Conservation (phyloP, 2,113 vertebrate genomes). For the Strix uralensis region DNA sequence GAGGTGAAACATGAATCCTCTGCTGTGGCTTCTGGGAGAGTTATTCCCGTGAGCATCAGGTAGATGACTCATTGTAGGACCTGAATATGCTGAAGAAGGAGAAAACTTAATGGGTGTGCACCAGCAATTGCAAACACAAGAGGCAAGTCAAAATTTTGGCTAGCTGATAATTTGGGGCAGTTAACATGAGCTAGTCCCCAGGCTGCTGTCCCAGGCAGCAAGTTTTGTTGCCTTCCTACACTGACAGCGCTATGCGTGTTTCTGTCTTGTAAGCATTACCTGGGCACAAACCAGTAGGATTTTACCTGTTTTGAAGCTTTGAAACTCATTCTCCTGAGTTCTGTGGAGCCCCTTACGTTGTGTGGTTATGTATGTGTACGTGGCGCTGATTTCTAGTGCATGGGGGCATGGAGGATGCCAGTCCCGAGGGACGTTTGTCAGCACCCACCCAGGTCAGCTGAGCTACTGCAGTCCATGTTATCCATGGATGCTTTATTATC, state of each 20-base stretch:
- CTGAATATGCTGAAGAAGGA: neutral
- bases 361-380: accelerated
- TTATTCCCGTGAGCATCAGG: accelerated
- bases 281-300: neutral
- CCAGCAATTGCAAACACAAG: neutral
- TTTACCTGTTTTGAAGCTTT: neutral
- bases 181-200: neutral
- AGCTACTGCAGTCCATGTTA: neutral
- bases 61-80: accelerated
- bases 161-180: accelerated
- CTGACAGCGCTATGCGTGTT: accelerated
- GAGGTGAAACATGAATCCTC: neutral
- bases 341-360: accelerated
- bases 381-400: accelerated
- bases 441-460: neutral
- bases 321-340: neutral
- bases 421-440: neutral
- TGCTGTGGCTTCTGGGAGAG: neutral
- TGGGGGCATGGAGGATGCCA: accelerated
- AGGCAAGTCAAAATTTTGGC: neutral
- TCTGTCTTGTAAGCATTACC: neutral
- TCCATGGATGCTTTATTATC: neutral
- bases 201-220: neutral
- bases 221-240: accelerated
- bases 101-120: accelerated